Percentiles rank a stretch among this genome's conserved stretches.
These are phyloP conservation scores for Hydrotaea cyrtoneurina DNA, from an alignment of 2,888 invertebrate genomes.

Conservation along the genomic window DNA sequence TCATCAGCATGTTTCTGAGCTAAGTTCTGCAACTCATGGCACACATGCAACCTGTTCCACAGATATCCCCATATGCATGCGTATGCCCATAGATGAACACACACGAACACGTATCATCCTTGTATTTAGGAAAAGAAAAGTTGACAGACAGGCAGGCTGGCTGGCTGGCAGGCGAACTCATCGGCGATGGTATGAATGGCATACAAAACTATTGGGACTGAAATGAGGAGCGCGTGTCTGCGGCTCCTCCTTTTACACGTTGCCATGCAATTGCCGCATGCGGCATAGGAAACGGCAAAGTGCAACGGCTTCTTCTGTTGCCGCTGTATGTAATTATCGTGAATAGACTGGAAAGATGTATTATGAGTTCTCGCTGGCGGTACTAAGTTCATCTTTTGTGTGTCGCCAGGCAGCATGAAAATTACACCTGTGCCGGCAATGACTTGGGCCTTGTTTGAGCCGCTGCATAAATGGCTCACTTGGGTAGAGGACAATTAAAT, in stretches of 20 bases:
- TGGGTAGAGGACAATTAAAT: constrained; percentile 15
- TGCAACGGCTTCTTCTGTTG: background rate
- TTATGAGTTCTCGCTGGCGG: background rate
- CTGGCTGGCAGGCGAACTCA: background rate
- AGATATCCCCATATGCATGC: background rate
- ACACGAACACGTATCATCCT: background rate
- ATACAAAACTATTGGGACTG: background rate
- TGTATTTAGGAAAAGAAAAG: background rate
- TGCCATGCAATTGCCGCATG: background rate
- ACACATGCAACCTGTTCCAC: background rate
- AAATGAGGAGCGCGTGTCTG: constrained; percentile 13
- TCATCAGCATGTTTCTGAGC: background rate
- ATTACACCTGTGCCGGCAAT: constrained; percentile 30
- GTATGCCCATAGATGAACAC: background rate
- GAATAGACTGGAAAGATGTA: constrained; percentile 9
- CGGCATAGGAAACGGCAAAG: background rate
- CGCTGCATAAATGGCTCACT: background rate
- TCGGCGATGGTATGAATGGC: background rate
- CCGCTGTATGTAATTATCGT: constrained; percentile 40
- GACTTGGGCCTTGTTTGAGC: background rate
- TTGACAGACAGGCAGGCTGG: constrained; percentile 16
- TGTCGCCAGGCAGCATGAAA: background rate
- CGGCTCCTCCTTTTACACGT: constrained; percentile 14
- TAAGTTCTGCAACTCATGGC: background rate
- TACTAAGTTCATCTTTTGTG: constrained; percentile 10